Percentiles rank a stretch among this genome's conserved stretches.
phyloP scores from a whole-genome alignment of 1,140 invertebrate genomes.

The Oryctes rhinoceros region DNA sequence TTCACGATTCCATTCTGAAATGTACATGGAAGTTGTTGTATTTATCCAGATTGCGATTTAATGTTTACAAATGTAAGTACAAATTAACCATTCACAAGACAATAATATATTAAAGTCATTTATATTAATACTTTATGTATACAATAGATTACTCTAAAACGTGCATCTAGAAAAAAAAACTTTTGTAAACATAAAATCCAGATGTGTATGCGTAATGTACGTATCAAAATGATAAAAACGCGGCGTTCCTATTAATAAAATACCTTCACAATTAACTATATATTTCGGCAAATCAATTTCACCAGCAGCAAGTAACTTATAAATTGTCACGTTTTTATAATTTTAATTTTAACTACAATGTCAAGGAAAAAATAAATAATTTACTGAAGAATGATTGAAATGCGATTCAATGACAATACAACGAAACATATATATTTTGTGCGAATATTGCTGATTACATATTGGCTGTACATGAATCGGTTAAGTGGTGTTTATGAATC shows the following conservation, averaged over 20 bases:
- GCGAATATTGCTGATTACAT: slow-evolving; percentile 41
- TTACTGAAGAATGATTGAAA: slow-evolving; percentile 27
- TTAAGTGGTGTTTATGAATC: slow-evolving; percentile 64
- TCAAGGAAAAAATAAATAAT: slow-evolving; percentile 18
- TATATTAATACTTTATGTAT: slow-evolving; percentile 27
- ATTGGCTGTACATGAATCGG: slow-evolving; percentile 42
- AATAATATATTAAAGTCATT: slow-evolving; percentile 24
- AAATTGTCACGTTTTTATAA: slow-evolving; percentile 39
- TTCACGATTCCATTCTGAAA: not conserved
- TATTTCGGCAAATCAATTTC: not conserved
- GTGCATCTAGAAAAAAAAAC: not conserved
- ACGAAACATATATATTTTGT: slow-evolving; percentile 30
- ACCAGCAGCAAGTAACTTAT: not conserved
- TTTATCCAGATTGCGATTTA: not conserved
- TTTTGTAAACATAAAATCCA: slow-evolving; percentile 7
- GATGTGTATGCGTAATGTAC: not conserved
- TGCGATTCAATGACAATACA: slow-evolving; percentile 20
- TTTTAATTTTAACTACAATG: slow-evolving; percentile 36
- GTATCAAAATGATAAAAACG: slow-evolving; percentile 19
- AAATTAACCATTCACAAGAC: slow-evolving; percentile 4
- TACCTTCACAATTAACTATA: too few species aligned
- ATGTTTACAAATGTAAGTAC: not conserved
- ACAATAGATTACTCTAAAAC: not conserved
- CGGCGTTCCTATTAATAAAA: not conserved
- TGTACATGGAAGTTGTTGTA: not conserved